These are phyloP conservation scores for Drosophila koepferae DNA, from an alignment of 2,888 invertebrate species.

Conservation along the genomic window DNA sequence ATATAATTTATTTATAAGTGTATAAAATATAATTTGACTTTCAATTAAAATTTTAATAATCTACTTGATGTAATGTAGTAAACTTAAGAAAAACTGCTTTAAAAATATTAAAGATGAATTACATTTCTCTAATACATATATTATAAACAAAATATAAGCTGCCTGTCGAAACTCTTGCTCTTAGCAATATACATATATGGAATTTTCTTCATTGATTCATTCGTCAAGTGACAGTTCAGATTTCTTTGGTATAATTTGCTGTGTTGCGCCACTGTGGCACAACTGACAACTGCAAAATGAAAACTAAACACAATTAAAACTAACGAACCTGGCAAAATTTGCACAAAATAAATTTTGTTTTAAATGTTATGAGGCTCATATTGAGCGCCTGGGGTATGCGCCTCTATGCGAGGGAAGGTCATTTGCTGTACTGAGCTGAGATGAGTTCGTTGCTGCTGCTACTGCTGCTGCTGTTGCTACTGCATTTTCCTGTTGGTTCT, in stretches of 20 bases:
- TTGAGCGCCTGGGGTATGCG: conserved; percentile 22
- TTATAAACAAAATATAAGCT: no score
- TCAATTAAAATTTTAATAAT: neutral
- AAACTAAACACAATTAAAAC: conserved; percentile 80
- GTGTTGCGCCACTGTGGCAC: conserved; percentile 28
- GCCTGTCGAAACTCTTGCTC: neutral
- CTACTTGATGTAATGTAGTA: neutral
- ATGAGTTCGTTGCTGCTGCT: conserved; percentile 33
- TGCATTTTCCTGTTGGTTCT: conserved; percentile 73
- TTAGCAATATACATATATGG: neutral
- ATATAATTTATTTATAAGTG: neutral
- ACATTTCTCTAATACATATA: neutral
- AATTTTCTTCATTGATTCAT: no score
- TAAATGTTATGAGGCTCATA: conserved; percentile 74
- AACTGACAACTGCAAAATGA: conserved; percentile 54
- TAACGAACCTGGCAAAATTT: conserved; percentile 81
- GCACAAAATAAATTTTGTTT: conserved; percentile 78
- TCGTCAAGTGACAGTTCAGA: neutral
- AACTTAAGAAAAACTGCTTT: no score
- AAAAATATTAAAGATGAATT: neutral
- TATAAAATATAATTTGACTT: neutral
- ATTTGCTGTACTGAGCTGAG: conserved; percentile 31
- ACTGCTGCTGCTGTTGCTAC: conserved; percentile 26
- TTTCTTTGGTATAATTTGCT: neutral
- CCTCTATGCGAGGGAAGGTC: conserved; percentile 30